Percentiles rank a stretch among this genome's conserved stretches.
Conservation (phyloP, 2,797 vertebrate species). For the Adrianichthys oophorus region DNA sequence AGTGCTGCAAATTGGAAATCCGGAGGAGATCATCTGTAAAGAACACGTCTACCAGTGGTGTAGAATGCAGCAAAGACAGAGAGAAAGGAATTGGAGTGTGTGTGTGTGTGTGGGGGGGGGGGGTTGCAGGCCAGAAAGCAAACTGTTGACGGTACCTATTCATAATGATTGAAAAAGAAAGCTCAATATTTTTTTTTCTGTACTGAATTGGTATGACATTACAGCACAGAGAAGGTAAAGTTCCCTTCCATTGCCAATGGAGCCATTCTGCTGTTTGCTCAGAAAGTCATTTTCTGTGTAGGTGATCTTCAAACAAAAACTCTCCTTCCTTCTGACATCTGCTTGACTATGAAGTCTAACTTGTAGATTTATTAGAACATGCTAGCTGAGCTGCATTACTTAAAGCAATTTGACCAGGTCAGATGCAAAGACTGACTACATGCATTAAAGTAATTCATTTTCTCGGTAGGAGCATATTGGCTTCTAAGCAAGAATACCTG, state of each 20-base stretch:
- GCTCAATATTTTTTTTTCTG: no score
- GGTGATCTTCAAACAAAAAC: slow-evolving; percentile 53
- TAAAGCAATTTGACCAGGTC: slow-evolving; percentile 75
- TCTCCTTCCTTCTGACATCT: slow-evolving; percentile 44
- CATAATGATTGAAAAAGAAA: no score
- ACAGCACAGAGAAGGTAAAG: slow-evolving; percentile 27
- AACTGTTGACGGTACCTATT: slow-evolving; percentile 26
- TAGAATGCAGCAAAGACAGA: slow-evolving; percentile 41
- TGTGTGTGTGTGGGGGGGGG: slow-evolving; percentile 1
- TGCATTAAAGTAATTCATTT: slow-evolving; percentile 55
- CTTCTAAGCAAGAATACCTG: slow-evolving; percentile 33
- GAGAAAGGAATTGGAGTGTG: neutral
- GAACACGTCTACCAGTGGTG: slow-evolving; percentile 62
- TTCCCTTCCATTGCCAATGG: slow-evolving; percentile 24
- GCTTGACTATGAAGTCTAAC: slow-evolving; percentile 56
- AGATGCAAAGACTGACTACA: slow-evolving; percentile 62
- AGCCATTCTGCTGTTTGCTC: slow-evolving; percentile 39
- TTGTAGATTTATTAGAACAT: slow-evolving; percentile 53
- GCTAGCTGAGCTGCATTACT: slow-evolving; percentile 68
- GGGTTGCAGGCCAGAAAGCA: slow-evolving; percentile 36
- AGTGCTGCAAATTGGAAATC: slow-evolving; percentile 78
- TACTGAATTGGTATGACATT: no score
- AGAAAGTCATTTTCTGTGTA: slow-evolving; percentile 43
- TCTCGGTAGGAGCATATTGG: slow-evolving; percentile 27
- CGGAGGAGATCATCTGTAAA: slow-evolving; percentile 80